Evolutionary conservation across 1,140 invertebrate genomes (phyloP), one percentile per base, ranked within the genome.

Genomic region (Phocides pigmalion): DNA sequence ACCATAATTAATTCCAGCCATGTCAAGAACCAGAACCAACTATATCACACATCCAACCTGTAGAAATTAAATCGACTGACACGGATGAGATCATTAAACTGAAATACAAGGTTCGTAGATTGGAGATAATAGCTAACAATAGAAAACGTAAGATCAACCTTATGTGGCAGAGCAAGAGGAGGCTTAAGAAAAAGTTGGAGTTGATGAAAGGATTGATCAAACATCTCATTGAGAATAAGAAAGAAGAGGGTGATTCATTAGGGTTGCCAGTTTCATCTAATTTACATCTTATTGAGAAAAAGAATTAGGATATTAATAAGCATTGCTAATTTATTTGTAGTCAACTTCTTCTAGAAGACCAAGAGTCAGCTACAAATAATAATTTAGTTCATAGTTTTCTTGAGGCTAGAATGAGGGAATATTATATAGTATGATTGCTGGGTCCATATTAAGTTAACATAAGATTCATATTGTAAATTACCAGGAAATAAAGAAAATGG

Each of bases 91-190:
- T 86, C 0, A 68, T 85, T 0, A 44, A 82, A 53, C 53, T 88
- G 2, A 88, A 85, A 66, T 65, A 81, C 53, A 84, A 78, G 70
- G 66, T 88, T 0, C 66, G 68, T 0, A 74, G 85, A 59, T 53
- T 88, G 15, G 85, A 88, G 62, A 62, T 81, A 0, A 71, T 88
- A 4, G 82, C 85, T 1, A 79, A 78, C 8, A 79, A 74, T 17
- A 66, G 83, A 41, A 82, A 82, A 62, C 66, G 64, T 11, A 73
- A 68, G 42, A 47, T 86, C 0, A 75, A 84, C 12, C 66, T 77
- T 0, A 70, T 82, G 67, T 81, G 82, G 78, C 76, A 81, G 32
- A 62, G 66, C 4, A 80, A 76, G 14, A 64, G 61, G 15, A 64
- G 75, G 41, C 42, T 85, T 0, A 62, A 59, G 41, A 81, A 73